Evolutionary conservation across 2,888 invertebrate species (phyloP).

Genomic region (Synergus gifuensis): DNA sequence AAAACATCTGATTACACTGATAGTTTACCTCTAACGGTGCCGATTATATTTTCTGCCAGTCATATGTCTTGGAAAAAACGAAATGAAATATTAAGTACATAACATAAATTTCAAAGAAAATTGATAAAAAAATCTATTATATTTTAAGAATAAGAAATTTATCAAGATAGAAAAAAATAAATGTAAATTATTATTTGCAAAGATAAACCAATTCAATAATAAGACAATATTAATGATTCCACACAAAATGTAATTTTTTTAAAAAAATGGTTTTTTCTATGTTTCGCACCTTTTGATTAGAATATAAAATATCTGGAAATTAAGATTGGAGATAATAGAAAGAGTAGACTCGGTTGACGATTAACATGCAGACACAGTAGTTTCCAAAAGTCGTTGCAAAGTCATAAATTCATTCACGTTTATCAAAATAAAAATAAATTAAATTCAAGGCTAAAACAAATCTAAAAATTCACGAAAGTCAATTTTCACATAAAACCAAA

Average conservation of each 20-base stretch:
- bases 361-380: background rate
- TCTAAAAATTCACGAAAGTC: background rate
- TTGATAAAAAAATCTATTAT: too few relatives aligned
- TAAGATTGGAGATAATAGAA: conserved; percentile 9
- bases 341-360: background rate
- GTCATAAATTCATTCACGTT: background rate
- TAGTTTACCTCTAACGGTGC: background rate
- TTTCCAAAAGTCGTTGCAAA: background rate
- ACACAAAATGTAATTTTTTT: background rate
- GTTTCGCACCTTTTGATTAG: background rate
- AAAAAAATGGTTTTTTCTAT: background rate
- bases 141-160: too few relatives aligned
- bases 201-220: too few relatives aligned
- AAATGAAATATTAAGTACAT: background rate
- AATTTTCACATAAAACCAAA: too few relatives aligned
- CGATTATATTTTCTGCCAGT: background rate
- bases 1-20: background rate
- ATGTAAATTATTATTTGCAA: too few relatives aligned
- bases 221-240: too few relatives aligned
- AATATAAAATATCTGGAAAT: background rate
- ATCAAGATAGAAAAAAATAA: too few relatives aligned
- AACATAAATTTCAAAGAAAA: too few relatives aligned
- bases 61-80: background rate
- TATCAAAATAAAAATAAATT: background rate
- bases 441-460: background rate